Evolutionary conservation across 2,888 invertebrate genomes (phyloP).

Genomic region (Hyalella azteca): DNA sequence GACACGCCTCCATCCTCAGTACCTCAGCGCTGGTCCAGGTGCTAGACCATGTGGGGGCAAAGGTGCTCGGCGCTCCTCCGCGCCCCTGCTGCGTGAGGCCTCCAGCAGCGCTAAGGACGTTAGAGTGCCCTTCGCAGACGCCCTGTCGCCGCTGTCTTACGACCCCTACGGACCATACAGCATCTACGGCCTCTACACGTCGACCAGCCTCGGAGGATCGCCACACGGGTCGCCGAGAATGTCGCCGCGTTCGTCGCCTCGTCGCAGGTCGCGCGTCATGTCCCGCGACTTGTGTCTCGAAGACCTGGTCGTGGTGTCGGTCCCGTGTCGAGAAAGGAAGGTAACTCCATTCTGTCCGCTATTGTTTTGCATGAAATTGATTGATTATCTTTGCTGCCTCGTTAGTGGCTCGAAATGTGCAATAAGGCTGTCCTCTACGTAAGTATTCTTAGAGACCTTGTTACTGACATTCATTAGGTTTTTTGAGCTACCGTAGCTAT

Average conservation of each 20-base stretch:
- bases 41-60: background rate
- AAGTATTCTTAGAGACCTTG: no score
- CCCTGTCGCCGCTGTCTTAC: background rate
- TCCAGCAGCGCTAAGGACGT: background rate
- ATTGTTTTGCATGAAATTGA: no score
- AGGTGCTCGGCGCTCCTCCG: background rate
- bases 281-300: constrained; percentile 49
- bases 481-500: no score
- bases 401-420: no score
- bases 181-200: constrained; percentile 7
- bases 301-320: constrained; percentile 54
- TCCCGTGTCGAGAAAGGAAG: constrained; percentile 55
- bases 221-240: constrained; percentile 47
- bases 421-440: no score
- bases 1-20: constrained; percentile 34
- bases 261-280: constrained; percentile 46
- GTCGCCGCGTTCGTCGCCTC: constrained; percentile 51
- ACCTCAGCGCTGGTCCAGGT: constrained; percentile 4
- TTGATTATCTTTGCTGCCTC: no score
- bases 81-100: constrained; percentile 2
- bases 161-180: background rate
- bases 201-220: constrained; percentile 40
- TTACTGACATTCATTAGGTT: no score
- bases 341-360: no score
- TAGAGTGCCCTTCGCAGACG: background rate